Evolutionary conservation across 2,113 vertebrate genomes (phyloP), one percentile per base, ranked within the genome.

Genomic region (Kobus ellipsiprymnus): DNA sequence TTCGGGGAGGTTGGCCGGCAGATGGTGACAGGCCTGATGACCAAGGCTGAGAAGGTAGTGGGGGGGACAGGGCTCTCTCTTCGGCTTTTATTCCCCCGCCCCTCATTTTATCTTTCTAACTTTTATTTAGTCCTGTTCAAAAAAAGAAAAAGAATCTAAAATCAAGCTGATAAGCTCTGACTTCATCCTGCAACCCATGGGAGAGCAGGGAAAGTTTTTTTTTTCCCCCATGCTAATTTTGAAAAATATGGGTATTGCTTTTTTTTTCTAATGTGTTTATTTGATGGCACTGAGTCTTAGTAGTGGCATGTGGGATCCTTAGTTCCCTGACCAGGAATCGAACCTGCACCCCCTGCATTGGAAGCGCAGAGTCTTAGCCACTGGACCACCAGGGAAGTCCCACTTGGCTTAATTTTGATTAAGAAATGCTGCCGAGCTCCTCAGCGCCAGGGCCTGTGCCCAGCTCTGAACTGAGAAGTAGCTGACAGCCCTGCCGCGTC

Each of bases 1-100:
- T 99, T 99, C 92, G 99, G 99, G 98, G 99, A 99, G 96, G 99
- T 99, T 14, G 99, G 99, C 93, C 99, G 99, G 97, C 99, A 99
- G 98, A 99, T 99, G 99, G 99, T 99, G 97, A 98, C 98, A 16
- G 99, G 99, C 91, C 98, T 99, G 74, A 99, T 99, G 99, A 99
- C 99, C 96, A 99, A 99, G 97, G 99, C 99, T 81, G 99, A 99
- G 97, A 99, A 99, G 99, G 99, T 99, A 99, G 36, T 2, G 0
- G 27, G 30, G 30, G 25, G 25, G 36, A 14, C 0, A 30, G 48
- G 57, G 7, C 6, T 8, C 14, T 55, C 48, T 48, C 7, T 12
- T 29, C 7, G 12, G 27, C 33, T 87, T 60, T 91, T 54, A 78
- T 54, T 40, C 16, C 50, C 60, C 25, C 2, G 1, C 3, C 29